A percentile compares a stretch with the other conserved stretches of the same genome.
These are phyloP conservation scores for Heliconius hewitsoni DNA, from an alignment of 1,140 invertebrate species.

Conservation along the genomic window DNA sequence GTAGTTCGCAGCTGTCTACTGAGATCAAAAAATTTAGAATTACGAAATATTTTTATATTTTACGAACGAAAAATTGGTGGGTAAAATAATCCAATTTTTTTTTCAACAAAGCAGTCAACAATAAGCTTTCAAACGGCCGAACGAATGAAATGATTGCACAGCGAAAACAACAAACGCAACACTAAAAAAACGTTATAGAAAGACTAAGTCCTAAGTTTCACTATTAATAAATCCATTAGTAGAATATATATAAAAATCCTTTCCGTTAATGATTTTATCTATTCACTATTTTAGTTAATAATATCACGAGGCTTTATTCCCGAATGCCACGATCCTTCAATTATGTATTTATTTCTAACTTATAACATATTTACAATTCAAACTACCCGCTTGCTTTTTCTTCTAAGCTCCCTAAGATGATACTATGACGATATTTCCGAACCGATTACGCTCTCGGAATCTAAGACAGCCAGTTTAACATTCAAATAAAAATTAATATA, in stretches of 20 bases:
- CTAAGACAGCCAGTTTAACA: constrained; percentile 65
- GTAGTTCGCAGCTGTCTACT: constrained; percentile 73
- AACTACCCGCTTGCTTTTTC: constrained; percentile 73
- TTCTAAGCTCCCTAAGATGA: constrained; percentile 73
- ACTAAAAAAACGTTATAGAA: constrained; percentile 67
- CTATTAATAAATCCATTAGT: constrained; percentile 79
- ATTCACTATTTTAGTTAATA: constrained; percentile 79
- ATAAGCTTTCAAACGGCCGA: constrained; percentile 65
- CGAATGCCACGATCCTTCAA: constrained; percentile 71
- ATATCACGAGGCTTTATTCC: constrained; percentile 79
- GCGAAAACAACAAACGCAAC: constrained; percentile 78
- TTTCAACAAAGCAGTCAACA: constrained; percentile 64
- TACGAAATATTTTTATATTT: constrained; percentile 50
- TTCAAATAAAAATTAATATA: constrained; percentile 73
- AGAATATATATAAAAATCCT: constrained; percentile 81
- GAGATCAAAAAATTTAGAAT: constrained; percentile 77
- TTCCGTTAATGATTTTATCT: constrained; percentile 79
- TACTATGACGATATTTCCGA: constrained; percentile 57
- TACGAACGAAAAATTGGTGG: constrained; percentile 59
- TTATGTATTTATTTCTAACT: constrained; percentile 69
- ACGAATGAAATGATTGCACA: constrained; percentile 72
- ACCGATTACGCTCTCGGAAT: constrained; percentile 52
- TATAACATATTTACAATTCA: constrained; percentile 79
- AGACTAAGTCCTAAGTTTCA: constrained; percentile 76
- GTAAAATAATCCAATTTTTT: constrained; percentile 50